These are phyloP conservation scores for Pygmarrhopalites habei DNA, from an alignment of 1,140 invertebrate genomes.

Conservation along the genomic window DNA sequence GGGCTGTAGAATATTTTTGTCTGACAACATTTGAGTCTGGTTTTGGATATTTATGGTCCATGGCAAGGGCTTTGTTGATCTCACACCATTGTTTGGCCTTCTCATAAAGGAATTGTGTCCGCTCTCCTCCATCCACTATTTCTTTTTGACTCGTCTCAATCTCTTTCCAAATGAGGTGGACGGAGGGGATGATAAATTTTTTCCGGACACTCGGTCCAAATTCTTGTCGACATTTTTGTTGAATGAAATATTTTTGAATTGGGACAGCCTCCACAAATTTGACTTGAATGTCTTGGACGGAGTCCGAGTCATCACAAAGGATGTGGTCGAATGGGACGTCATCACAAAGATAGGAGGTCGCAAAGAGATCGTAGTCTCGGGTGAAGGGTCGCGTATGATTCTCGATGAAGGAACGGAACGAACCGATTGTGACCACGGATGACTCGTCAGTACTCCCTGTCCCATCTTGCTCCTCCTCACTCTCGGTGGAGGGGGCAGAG, in stretches of 20 bases:
- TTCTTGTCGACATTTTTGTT: constrained; percentile 14
- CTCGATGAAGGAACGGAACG: constrained; percentile 13
- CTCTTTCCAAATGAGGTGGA: constrained; percentile 16
- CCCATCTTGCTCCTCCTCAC: too few relatives aligned
- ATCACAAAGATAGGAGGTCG: constrained; percentile 12
- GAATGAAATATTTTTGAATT: constrained; percentile 5
- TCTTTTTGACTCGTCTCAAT: constrained; percentile 1
- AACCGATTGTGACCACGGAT: neutral
- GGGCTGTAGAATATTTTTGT: constrained; percentile 16
- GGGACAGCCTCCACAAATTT: constrained; percentile 10
- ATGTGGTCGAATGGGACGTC: constrained; percentile 8
- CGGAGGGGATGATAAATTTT: constrained; percentile 4
- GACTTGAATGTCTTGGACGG: neutral
- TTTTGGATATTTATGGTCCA: constrained; percentile 32
- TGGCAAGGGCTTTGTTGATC: constrained; percentile 22
- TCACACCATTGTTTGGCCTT: constrained; percentile 31
- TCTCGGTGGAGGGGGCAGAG: neutral
- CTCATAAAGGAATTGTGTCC: constrained; percentile 1
- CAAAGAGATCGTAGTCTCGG: constrained; percentile 12
- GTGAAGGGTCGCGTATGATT: constrained; percentile 10
- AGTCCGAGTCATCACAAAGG: constrained; percentile 14
- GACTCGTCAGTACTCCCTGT: too few relatives aligned
- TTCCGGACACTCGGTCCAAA: constrained; percentile 21
- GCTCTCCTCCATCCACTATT: neutral
- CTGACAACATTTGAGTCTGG: constrained; percentile 19